Base-by-base conservation (phyloP, 2,113 vertebrate species). In the Cichladusa arquata region DNA sequence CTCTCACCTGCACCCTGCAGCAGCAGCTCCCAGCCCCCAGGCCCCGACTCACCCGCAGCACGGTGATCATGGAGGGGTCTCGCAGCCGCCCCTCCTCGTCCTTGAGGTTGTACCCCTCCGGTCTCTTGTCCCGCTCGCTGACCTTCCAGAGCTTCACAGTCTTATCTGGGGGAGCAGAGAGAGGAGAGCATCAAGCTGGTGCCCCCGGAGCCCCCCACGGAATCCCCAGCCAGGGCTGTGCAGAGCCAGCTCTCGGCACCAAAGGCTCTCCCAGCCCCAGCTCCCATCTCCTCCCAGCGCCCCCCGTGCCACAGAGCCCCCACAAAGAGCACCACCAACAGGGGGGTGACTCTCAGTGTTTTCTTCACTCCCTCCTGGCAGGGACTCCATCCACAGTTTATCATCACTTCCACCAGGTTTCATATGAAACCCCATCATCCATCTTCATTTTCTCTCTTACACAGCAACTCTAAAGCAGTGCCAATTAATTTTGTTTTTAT, bases 131-230 rank as follows among this genome's bases (percentile, higher is more conserved):
- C 72, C 99, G 95, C 96, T 99, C 99, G n/a, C 99, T 99, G 96
- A 99, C 99, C 96, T 99, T 99, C 99, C 99, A 99, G 77, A 99
- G 98, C 98, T 99, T 99, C 97, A 99, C 99, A 5, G 99, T 99
- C 98, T 99, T 99, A 98, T 99, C 99, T 99, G 36, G 88, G 86
- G 77, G 71, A 70, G 48, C 33, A 91, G 64, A 36, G 64, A 56
- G 34, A 42, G 54, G 6, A 57, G 9, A 44, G 11, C 4, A 4
- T 89, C 11, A 69, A 0, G 0, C 8, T 10, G 1, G 38, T 16
- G 77, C 36, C 36, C 53, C 19, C 57, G 4, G 22, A 56, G 20
- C 36, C 19, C 0, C 34, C 29, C 3, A 0, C 47, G 5, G 79
- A 29, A 14, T 10, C 66, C 71, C 12, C 42, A n/a, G 1, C 11